Evolutionary conservation across 2,888 invertebrate species (phyloP), one percentile per base, ranked within the genome.

Genomic region (Nymphalis c-album): DNA sequence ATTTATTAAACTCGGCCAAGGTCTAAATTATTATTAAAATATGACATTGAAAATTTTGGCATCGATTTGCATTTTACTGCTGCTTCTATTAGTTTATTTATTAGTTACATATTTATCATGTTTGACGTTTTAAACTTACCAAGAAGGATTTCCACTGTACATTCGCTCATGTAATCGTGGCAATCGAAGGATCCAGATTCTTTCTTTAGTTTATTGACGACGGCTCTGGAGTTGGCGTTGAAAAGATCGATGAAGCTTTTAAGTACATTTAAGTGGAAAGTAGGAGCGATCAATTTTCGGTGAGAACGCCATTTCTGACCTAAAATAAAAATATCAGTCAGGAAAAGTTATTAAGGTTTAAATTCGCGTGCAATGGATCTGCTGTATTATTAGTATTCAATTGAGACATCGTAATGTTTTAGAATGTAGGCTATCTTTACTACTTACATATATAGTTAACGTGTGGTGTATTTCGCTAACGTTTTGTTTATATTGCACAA

Each of bases 241-340:
- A 97, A 97, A 47, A 97, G 91, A 80, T 96, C 96, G 78, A 97
- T 96, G 91, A 97, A 97, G 76, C 96, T 96, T 92, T 97, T 97
- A 76, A 97, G 89, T 1, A 97, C 96, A 86, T 97, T 97, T 86
- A 97, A 92, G 82, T 97, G 97, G 95, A 97, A 97, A 72, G 97
- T 97, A 58, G 97, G 97, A 13, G 97, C 97, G 75, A 97, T 97
- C 75, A 97, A 90, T 90, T 97, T 97, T 76, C 97, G 94, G 84
- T 97, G 97, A 22, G 96, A 94, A 62, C 96, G 94, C 97, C 97
- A 97, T 94, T 96, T 96, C 77, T 95, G 95, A 80, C 96, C 96
- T 96, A 60, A 60, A 73, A 67, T 55, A 31, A 62, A 69, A 59
- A 53, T 16, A 50, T 17, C 55, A 35, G 6, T 68, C 7, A 60